A percentile compares a stretch with the other conserved stretches of the same genome.
These are phyloP conservation scores for Temnothorax nylanderi DNA, from an alignment of 1,140 invertebrate genomes.

Conservation along the genomic window DNA sequence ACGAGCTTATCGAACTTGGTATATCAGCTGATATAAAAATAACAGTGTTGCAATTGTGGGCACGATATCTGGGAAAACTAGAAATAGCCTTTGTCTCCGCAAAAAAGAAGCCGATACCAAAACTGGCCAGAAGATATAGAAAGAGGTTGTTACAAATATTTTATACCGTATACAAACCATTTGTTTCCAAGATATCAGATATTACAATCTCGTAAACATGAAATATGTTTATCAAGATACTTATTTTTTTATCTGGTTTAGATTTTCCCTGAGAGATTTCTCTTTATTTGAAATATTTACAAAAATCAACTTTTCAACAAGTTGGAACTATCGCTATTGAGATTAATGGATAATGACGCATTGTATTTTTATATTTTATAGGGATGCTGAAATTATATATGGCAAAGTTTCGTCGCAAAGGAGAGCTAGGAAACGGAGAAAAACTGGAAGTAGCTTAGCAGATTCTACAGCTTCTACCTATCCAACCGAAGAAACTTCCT, in stretches of 20 bases:
- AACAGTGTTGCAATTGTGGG: slow-evolving; percentile 88
- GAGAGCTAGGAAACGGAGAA: slow-evolving; percentile 67
- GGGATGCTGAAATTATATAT: slow-evolving; percentile 86
- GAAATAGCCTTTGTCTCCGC: slow-evolving; percentile 87
- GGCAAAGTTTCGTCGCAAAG: slow-evolving; percentile 79
- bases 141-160: slow-evolving; percentile 81
- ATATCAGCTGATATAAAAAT: slow-evolving; percentile 86
- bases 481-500: slow-evolving; percentile 68
- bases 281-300: not conserved
- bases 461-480: slow-evolving; percentile 70
- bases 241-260: too few species aligned
- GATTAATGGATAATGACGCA: too few species aligned
- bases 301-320: too few species aligned
- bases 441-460: slow-evolving; percentile 53
- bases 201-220: too few species aligned
- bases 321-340: too few species aligned
- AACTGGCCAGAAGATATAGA: slow-evolving; percentile 84
- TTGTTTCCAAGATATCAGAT: too few species aligned
- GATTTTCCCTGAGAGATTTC: too few species aligned
- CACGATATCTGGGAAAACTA: slow-evolving; percentile 87
- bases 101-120: slow-evolving; percentile 83
- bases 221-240: too few species aligned
- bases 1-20: slow-evolving; percentile 88
- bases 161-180: not conserved
- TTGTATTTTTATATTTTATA: slow-evolving; percentile 64